These are phyloP conservation scores for Tokudaia muenninki DNA, from an alignment of 2,797 vertebrate genomes.

Conservation along the genomic window DNA sequence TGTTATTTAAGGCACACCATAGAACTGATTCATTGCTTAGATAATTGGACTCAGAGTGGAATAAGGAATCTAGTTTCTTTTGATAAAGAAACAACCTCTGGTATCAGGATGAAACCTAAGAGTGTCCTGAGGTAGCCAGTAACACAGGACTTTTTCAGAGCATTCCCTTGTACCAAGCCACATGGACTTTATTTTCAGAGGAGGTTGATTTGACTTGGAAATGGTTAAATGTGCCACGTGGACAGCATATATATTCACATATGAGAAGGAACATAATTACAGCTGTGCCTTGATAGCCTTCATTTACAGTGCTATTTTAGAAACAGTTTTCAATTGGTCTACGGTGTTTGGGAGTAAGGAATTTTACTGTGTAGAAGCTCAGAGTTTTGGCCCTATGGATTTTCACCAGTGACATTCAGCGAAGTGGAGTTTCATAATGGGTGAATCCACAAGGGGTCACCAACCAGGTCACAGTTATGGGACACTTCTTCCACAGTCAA, in stretches of 20 bases:
- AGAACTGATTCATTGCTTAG: neutral
- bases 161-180: constrained; percentile 48
- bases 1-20: neutral
- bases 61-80: neutral
- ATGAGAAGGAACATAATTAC: constrained; percentile 80
- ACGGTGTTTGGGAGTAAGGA: constrained; percentile 63
- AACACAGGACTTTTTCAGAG: neutral
- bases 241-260: constrained; percentile 38
- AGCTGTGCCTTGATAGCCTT: constrained; percentile 79
- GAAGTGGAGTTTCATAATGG: constrained; percentile 82
- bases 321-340: constrained; percentile 82
- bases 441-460: constrained; percentile 75
- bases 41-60: neutral
- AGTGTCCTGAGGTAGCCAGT: constrained; percentile 62
- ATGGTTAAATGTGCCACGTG: constrained; percentile 70
- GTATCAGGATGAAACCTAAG: constrained; percentile 56
- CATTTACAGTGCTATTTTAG: constrained; percentile 82
- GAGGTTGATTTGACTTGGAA: constrained; percentile 73
- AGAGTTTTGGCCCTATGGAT: constrained; percentile 48
- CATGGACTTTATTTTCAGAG: constrained; percentile 61
- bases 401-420: constrained; percentile 81
- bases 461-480: constrained; percentile 65
- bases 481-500: constrained; percentile 62
- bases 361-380: constrained; percentile 42
- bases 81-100: constrained; percentile 46